Base-by-base conservation (phyloP, 1,140 invertebrate species). In the Bursaphelenchus mucronatus region DNA sequence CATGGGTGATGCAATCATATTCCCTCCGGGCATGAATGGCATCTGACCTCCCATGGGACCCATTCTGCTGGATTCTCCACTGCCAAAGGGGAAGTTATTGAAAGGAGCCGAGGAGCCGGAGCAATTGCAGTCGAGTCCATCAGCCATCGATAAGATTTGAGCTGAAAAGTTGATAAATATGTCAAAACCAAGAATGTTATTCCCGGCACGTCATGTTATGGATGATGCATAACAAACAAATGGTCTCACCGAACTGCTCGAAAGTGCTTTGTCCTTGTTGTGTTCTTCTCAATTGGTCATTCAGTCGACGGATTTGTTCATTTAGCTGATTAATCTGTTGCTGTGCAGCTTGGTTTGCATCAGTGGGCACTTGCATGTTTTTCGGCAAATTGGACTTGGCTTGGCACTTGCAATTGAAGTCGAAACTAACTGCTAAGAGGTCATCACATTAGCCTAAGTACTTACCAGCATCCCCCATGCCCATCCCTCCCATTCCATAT, bases 351-450 rank as follows among this genome's bases (percentile, higher is more conserved):
- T 51, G 39, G 43, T 61, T 74, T 40, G 67, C 30, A 58, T 73
- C 71, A 7, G 61, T 72, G 13, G 55, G 63, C 0, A 50, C 58
- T 19, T 39, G 59, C 15, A 55, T 17, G 30, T 41, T 66, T 17
- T 39, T 53, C 21, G 71, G 53, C 44, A 70, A 45, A 15, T 71
- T 69, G 51, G 69, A 70, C 50, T 73, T 73, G 9, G 71, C 71
- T 57, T 66, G 44, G 41, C 71, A 73, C 43, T 75, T 76, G 62
- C 71, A 73, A 50, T 71, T 53, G 49, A 73, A 73, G 46, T 73
- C 71, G 61, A 73, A 73, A 53, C 75, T 72, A 10, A 68, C 65
- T 13, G 17, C 66, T 67, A 44, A 5, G 30, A 30, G 30, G 30
- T 30, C 30, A 5, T 30, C 30, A 5, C 30, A 19, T 19, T 50